Percentiles rank a stretch among this genome's conserved stretches.
phyloP scores from a whole-genome alignment of 2,113 vertebrate genomes.

The Girardinichthys multiradiatus region DNA sequence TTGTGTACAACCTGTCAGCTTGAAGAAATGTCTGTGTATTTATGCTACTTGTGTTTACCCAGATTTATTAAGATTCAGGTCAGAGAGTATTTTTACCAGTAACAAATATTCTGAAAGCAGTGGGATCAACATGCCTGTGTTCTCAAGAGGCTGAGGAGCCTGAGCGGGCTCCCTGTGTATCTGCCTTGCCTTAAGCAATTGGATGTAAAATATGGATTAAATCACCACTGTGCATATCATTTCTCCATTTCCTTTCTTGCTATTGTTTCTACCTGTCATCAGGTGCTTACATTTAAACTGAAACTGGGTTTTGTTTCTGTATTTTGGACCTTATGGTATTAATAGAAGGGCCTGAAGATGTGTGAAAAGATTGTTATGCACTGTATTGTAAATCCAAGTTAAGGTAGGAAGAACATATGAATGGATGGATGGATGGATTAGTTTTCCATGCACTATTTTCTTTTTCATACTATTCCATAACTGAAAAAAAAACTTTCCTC shows the following conservation, averaged over 20 bases:
- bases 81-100: slow-evolving; percentile 32
- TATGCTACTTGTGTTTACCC: slow-evolving; percentile 3
- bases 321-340: too few species aligned
- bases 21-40: slow-evolving; percentile 10
- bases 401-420: too few species aligned
- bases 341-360: neutral
- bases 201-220: slow-evolving; percentile 47
- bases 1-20: slow-evolving; percentile 36
- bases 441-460: too few species aligned
- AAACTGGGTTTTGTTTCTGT: too few species aligned
- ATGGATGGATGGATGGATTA: too few species aligned
- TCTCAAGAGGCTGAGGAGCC: slow-evolving; percentile 26
- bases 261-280: neutral
- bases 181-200: slow-evolving; percentile 26
- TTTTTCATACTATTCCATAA: too few species aligned
- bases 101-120: slow-evolving; percentile 43
- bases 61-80: slow-evolving; percentile 36
- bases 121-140: slow-evolving; percentile 45
- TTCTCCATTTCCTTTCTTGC: neutral
- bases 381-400: too few species aligned
- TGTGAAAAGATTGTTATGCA: too few species aligned
- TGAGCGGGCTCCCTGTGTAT: slow-evolving; percentile 8
- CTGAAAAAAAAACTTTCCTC: too few species aligned
- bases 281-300: neutral
- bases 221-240: slow-evolving; percentile 1